These are phyloP conservation scores for Burhinus bistriatus DNA, from an alignment of 2,113 vertebrate species.

Conservation along the genomic window DNA sequence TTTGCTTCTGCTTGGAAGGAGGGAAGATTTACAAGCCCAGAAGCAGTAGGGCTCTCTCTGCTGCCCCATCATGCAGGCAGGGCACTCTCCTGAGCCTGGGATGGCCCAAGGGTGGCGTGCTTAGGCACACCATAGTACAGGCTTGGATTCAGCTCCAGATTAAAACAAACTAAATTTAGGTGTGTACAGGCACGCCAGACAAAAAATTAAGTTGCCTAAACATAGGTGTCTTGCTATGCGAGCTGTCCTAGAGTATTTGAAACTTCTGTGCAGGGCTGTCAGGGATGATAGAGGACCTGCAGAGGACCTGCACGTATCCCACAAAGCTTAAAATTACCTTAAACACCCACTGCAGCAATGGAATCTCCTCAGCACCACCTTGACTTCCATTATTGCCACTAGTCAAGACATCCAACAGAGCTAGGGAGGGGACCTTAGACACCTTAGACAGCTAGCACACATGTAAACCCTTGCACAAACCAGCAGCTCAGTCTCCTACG, in stretches of 20 bases:
- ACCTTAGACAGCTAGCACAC: not conserved
- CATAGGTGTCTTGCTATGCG: not conserved
- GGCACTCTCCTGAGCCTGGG: not conserved
- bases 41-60: not conserved
- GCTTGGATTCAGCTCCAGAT: not conserved
- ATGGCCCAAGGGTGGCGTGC: not conserved
- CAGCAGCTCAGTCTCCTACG: not conserved
- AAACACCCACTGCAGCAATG: fast-evolving
- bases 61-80: not conserved
- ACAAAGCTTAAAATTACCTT: not conserved
- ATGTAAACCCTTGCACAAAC: not conserved
- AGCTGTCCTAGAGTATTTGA: not conserved
- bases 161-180: not conserved
- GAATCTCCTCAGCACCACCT: not conserved
- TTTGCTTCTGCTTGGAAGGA: not conserved
- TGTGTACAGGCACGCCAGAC: not conserved
- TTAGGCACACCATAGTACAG: not conserved
- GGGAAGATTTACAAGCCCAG: not conserved
- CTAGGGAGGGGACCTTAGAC: not conserved
- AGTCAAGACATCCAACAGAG: not conserved
- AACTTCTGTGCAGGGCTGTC: not conserved
- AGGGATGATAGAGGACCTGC: not conserved
- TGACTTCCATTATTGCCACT: not conserved
- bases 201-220: not conserved
- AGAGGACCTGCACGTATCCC: not conserved